These are phyloP conservation scores for Botia almorhae DNA, from an alignment of 2,797 vertebrate species.

Conservation along the genomic window DNA sequence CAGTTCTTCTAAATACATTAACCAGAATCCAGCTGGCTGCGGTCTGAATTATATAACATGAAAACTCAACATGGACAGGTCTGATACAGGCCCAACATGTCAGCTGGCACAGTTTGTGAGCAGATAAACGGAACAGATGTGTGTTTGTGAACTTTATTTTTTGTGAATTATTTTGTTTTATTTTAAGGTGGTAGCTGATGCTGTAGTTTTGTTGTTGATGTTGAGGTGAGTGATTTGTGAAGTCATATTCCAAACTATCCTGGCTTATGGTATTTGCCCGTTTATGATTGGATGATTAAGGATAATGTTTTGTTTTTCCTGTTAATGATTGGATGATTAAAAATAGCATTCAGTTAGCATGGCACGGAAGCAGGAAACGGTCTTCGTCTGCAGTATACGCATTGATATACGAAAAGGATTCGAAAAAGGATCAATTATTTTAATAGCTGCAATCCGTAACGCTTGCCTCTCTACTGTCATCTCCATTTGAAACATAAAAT, in stretches of 20 bases:
- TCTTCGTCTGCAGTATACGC: not conserved
- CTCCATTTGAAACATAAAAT: too few relatives aligned
- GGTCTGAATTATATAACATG: slow-evolving; percentile 19
- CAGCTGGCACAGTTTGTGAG: not conserved
- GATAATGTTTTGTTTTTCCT: not conserved
- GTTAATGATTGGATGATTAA: not conserved
- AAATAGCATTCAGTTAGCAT: not conserved
- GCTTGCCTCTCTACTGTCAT: too few relatives aligned
- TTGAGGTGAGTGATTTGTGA: not conserved
- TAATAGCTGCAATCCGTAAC: too few relatives aligned
- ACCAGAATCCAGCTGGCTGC: slow-evolving; percentile 11
- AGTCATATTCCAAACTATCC: not conserved
- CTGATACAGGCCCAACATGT: not conserved
- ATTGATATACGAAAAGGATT: too few relatives aligned
- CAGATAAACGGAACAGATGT: not conserved
- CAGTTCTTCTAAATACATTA: slow-evolving; percentile 30
- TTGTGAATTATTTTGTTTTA: not conserved
- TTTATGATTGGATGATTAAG: not conserved
- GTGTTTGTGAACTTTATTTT: not conserved
- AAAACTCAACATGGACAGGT: slow-evolving; percentile 13
- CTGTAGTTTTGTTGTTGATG: not conserved
- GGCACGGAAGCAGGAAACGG: not conserved
- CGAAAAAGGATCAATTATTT: not conserved
- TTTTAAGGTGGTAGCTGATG: not conserved
- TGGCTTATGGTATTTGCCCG: not conserved